phyloP scores from a whole-genome alignment of 2,797 vertebrate species.

The Pelodytes ibericus region DNA sequence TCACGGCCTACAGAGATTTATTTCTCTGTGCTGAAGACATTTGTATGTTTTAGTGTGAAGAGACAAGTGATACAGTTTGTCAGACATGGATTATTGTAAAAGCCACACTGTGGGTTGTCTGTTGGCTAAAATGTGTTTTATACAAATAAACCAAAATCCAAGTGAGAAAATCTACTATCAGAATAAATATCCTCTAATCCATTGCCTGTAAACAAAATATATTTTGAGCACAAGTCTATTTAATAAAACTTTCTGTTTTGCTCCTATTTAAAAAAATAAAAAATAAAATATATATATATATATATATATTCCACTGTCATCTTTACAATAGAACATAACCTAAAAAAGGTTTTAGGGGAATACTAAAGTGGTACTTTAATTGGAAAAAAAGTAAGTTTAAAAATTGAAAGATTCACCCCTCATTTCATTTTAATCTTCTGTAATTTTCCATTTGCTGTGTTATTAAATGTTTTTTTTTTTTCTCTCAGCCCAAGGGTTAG shows the following conservation, averaged over 20 bases:
- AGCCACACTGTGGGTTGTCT: constrained; percentile 32
- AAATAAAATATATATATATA: constrained; percentile 5
- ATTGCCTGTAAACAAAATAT: constrained; percentile 5
- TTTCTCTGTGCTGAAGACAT: constrained; percentile 59
- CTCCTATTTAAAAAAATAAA: neutral
- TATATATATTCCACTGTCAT: neutral
- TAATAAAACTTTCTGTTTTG: neutral
- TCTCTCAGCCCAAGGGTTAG: constrained; percentile 25
- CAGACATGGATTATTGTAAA: constrained; percentile 48
- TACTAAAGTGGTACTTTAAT: neutral
- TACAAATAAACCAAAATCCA: constrained; percentile 29
- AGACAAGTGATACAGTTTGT: constrained; percentile 62
- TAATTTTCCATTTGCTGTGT: constrained; percentile 33
- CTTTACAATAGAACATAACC: neutral
- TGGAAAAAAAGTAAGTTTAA: neutral
- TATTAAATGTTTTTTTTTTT: constrained; percentile 14
- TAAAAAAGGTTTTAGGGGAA: neutral
- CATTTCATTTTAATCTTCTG: constrained; percentile 31
- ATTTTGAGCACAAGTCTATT: neutral
- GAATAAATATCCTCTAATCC: constrained; percentile 19
- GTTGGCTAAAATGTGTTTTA: constrained; percentile 37
- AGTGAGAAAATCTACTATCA: constrained; percentile 4
- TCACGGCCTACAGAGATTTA: constrained; percentile 61
- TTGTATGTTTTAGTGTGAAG: constrained; percentile 50
- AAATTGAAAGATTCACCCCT: neutral